phyloP scores from a whole-genome alignment of 2,888 invertebrate species.

The Eupithecia centaureata region DNA sequence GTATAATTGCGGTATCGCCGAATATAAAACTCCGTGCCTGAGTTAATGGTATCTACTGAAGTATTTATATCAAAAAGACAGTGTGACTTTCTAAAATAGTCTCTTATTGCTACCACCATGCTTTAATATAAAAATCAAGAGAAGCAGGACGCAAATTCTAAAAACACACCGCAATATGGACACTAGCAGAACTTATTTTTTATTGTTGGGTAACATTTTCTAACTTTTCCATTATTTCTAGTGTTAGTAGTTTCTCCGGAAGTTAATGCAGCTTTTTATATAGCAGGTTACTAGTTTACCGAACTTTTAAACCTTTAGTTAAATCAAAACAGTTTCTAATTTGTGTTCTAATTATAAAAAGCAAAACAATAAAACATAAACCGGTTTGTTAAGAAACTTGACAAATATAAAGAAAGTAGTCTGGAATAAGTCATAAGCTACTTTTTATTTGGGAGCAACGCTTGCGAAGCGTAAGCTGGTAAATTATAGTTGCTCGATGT shows the following conservation, averaged over 20 bases:
- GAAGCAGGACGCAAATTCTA: too few species aligned
- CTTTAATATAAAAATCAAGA: too few species aligned
- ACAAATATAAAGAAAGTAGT: slow-evolving; percentile 1
- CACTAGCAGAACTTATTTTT: too few species aligned
- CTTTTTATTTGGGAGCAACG: slow-evolving; percentile 2
- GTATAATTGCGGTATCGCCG: neutral
- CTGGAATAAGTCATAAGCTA: neutral
- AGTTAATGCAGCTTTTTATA: neutral
- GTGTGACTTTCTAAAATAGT: neutral
- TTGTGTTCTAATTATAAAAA: too few species aligned
- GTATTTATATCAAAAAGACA: neutral
- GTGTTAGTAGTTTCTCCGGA: neutral
- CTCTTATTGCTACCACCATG: neutral
- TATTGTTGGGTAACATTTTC: too few species aligned
- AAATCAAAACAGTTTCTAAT: too few species aligned
- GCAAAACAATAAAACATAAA: neutral
- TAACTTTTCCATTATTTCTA: neutral
- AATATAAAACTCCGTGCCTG: neutral
- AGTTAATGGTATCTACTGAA: neutral
- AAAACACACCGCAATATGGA: neutral
- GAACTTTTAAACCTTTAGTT: neutral
- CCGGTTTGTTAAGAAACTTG: neutral
- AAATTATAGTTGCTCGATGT: slow-evolving; percentile 45
- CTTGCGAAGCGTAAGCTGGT: slow-evolving; percentile 35
- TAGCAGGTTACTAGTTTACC: neutral